phyloP scores from a whole-genome alignment of 92 coral and sea anemone species.

The Nematostella vectensis region DNA sequence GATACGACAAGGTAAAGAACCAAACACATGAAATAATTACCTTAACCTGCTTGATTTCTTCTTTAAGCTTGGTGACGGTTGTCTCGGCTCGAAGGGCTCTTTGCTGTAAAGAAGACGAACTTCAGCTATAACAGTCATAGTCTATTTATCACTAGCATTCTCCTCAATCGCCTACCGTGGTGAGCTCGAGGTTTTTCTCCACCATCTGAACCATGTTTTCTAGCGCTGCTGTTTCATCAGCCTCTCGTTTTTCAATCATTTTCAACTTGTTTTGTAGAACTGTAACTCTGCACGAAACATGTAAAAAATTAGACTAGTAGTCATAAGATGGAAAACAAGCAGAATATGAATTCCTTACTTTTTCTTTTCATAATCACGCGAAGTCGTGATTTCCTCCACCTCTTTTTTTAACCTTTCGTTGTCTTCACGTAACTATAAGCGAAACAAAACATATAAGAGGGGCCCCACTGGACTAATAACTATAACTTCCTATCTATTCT shows the following conservation, averaged over 20 bases:
- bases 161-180: conserved; percentile 50
- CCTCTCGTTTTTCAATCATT: conserved; percentile 80
- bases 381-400: conserved; percentile 37
- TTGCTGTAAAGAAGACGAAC: conserved; percentile 32
- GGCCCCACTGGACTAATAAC: no score
- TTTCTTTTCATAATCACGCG: conserved; percentile 56
- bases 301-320: neutral
- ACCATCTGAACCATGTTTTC: conserved; percentile 99
- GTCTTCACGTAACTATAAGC: conserved; percentile 64
- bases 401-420: conserved; percentile 58
- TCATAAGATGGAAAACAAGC: neutral
- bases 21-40: no score
- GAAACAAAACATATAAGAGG: neutral
- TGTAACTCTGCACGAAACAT: conserved; percentile 32
- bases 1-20: no score
- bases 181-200: conserved; percentile 78
- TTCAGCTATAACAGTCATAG: neutral
- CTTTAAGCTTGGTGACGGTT: conserved; percentile 59
- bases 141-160: neutral
- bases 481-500: no score
- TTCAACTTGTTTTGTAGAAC: conserved; percentile 69
- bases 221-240: conserved; percentile 98
- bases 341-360: conserved; percentile 28
- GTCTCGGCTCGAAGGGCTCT: conserved; percentile 90
- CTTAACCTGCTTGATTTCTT: conserved; percentile 66